These are phyloP conservation scores for Notodonta ziczac DNA, from an alignment of 2,888 invertebrate genomes.

Conservation along the genomic window DNA sequence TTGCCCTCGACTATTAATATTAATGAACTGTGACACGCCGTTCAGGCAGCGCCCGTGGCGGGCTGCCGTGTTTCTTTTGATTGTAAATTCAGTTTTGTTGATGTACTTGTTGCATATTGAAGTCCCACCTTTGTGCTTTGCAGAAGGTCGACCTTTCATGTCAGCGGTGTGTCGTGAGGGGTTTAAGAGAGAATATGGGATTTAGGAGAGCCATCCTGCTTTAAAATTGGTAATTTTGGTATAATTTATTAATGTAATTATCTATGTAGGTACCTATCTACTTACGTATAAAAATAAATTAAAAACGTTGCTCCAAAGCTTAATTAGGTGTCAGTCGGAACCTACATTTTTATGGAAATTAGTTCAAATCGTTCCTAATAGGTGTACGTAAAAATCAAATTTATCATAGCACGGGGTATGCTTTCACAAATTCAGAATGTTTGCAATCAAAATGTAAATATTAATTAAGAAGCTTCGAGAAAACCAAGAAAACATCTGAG, in stretches of 20 bases:
- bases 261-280: too few relatives aligned
- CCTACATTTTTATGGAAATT: too few relatives aligned
- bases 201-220: neutral
- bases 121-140: slow-evolving; percentile 39
- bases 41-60: slow-evolving; percentile 56
- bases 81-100: slow-evolving; percentile 70
- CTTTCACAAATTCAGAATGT: too few relatives aligned
- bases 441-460: slow-evolving; percentile 6
- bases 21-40: slow-evolving; percentile 79
- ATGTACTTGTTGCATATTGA: slow-evolving; percentile 69
- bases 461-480: slow-evolving; percentile 9
- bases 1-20: slow-evolving; percentile 74
- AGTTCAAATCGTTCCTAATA: too few relatives aligned
- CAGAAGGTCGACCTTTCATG: slow-evolving; percentile 22
- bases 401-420: too few relatives aligned
- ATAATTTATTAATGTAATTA: too few relatives aligned
- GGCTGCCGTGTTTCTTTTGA: slow-evolving; percentile 70
- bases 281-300: too few relatives aligned
- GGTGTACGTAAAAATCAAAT: too few relatives aligned
- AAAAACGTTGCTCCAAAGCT: too few relatives aligned
- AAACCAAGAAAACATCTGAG: slow-evolving; percentile 14
- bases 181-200: slow-evolving; percentile 11
- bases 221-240: neutral
- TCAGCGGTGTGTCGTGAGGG: slow-evolving; percentile 10
- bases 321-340: too few relatives aligned